These are phyloP conservation scores for Sylvia borin DNA, from an alignment of 2,797 vertebrate genomes.

Conservation along the genomic window DNA sequence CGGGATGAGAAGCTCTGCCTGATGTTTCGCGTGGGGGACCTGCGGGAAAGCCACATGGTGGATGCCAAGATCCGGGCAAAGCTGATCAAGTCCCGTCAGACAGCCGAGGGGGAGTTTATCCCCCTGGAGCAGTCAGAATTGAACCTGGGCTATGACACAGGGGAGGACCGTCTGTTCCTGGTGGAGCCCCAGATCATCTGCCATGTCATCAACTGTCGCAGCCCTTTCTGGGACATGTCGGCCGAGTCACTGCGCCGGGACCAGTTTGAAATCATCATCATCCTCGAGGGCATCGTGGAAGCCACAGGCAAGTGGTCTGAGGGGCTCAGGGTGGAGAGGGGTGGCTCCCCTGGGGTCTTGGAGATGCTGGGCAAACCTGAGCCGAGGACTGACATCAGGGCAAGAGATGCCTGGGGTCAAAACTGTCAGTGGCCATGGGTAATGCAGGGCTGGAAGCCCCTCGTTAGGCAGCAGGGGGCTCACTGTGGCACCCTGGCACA, in stretches of 20 bases:
- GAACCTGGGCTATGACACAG: slow-evolving; percentile 84
- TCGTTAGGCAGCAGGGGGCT: accelerated
- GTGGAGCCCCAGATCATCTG: slow-evolving; percentile 87
- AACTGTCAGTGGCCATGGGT: accelerated
- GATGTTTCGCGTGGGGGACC: slow-evolving; percentile 85
- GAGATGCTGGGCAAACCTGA: background rate
- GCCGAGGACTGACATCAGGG: background rate
- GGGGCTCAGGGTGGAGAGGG: background rate
- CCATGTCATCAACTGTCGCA: slow-evolving; percentile 78
- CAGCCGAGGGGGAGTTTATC: slow-evolving; percentile 85
- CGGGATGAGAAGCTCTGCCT: slow-evolving; percentile 81
- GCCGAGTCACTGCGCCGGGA: slow-evolving; percentile 75
- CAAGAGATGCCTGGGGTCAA: accelerated
- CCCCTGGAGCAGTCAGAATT: slow-evolving; percentile 86
- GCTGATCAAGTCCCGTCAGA: slow-evolving; percentile 85
- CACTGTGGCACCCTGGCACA: accelerated
- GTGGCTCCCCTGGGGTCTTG: background rate
- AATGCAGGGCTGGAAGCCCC: background rate
- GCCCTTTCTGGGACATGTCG: slow-evolving; percentile 84
- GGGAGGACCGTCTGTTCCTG: slow-evolving; percentile 82
- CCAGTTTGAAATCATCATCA: slow-evolving; percentile 84
- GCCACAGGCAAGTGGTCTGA: slow-evolving; percentile 75
- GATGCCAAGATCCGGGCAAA: slow-evolving; percentile 86
- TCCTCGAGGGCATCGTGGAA: slow-evolving; percentile 86
- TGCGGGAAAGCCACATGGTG: slow-evolving; percentile 87